Percentiles rank a stretch among this genome's conserved stretches.
Evolutionary conservation across 2,113 vertebrate species (phyloP).

Genomic region (Prionailurus viverrinus): DNA sequence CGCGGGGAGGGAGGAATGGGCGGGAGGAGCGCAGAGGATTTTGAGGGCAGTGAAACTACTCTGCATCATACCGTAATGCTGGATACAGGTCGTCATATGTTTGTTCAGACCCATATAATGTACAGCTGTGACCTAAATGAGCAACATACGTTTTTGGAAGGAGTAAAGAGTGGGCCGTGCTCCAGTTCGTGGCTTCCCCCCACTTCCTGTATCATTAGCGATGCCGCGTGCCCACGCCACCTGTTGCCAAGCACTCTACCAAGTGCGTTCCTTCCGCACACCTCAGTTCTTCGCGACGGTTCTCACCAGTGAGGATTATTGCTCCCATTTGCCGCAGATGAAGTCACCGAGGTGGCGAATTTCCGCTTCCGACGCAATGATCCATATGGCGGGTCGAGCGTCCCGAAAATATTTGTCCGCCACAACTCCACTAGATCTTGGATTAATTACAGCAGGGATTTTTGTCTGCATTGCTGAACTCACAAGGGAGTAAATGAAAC

Average conservation of each 20-base stretch:
- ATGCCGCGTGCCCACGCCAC: fast-evolving
- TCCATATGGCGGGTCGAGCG: not conserved
- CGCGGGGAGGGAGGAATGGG: not conserved
- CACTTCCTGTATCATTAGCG: not conserved
- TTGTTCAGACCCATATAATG: not conserved
- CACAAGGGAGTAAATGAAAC: not conserved
- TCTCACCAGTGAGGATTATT: not conserved
- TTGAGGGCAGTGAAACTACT: not conserved
- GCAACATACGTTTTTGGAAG: not conserved
- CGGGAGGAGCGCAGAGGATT: no score
- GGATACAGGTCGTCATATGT: not conserved
- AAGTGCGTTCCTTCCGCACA: fast-evolving
- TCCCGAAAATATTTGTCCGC: not conserved
- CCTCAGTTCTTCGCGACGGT: not conserved
- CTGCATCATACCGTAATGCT: not conserved
- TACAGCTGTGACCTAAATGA: not conserved
- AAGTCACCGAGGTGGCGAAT: not conserved
- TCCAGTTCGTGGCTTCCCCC: no score
- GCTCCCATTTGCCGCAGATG: not conserved
- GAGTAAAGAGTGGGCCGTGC: not conserved
- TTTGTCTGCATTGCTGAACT: not conserved
- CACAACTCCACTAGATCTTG: not conserved
- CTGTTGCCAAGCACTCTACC: fast-evolving
- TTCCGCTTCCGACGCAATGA: not conserved
- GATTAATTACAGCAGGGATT: not conserved